Conservation (phyloP, 2,113 vertebrate genomes). For the Taxidea taxus region DNA sequence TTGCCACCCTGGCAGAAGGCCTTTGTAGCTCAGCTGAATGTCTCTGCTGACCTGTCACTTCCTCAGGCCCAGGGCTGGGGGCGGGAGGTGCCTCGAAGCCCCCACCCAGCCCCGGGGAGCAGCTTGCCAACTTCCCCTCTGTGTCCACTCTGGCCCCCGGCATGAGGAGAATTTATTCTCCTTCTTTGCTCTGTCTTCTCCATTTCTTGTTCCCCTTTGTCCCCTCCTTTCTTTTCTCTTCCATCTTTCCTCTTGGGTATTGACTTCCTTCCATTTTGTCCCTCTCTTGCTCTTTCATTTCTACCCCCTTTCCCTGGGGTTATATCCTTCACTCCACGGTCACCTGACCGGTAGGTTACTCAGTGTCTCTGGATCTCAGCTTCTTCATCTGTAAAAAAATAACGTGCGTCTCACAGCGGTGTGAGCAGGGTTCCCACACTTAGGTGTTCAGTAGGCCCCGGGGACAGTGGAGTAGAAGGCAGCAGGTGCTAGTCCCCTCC, state of each 20-base stretch:
- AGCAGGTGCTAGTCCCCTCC: background rate
- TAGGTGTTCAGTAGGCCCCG: background rate
- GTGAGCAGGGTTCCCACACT: background rate
- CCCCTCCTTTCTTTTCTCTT: background rate
- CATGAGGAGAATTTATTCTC: background rate
- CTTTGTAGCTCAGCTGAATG: constrained; percentile 67
- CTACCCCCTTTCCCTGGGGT: background rate
- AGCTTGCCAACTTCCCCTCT: background rate
- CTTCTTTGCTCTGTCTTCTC: background rate
- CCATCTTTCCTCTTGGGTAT: background rate
- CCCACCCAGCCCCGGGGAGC: background rate
- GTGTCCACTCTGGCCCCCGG: background rate
- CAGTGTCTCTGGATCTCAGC: background rate
- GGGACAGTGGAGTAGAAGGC: background rate
- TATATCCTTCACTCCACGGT: background rate
- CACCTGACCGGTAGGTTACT: background rate
- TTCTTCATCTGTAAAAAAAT: background rate
- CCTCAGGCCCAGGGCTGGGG: background rate
- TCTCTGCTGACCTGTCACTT: constrained; percentile 60
- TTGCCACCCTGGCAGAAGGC: constrained; percentile 53
- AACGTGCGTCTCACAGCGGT: background rate
- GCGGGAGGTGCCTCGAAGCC: accelerated
- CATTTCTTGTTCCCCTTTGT: background rate
- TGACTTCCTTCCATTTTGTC: background rate
- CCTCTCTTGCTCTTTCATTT: background rate